These are phyloP conservation scores for Drosophila jambulina DNA, from an alignment of 1,140 invertebrate genomes.

Conservation along the genomic window DNA sequence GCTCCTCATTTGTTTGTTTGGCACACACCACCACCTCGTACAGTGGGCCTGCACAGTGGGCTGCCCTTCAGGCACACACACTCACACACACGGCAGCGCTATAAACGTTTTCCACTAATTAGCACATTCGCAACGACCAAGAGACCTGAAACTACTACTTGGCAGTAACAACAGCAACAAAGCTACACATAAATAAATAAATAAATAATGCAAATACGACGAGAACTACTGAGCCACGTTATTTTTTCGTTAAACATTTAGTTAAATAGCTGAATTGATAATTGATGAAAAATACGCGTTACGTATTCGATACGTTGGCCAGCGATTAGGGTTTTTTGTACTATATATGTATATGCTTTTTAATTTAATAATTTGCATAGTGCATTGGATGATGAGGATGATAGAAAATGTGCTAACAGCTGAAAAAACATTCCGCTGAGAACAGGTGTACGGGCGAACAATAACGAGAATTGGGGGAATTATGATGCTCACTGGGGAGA, in stretches of 20 bases:
- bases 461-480: conserved; percentile 4
- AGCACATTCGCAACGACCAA: conserved; percentile 59
- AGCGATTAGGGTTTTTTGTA: background rate
- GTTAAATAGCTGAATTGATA: conserved; percentile 48
- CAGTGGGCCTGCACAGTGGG: conserved; percentile 39
- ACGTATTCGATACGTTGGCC: conserved; percentile 17
- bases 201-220: conserved; percentile 18
- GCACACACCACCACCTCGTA: conserved; percentile 13
- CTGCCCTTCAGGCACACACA: conserved; percentile 65
- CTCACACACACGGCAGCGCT: conserved; percentile 28
- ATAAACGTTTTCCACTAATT: conserved; percentile 77
- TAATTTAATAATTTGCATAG: conserved; percentile 34
- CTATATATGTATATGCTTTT: background rate
- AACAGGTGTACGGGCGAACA: conserved; percentile 17
- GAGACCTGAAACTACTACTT: conserved; percentile 13
- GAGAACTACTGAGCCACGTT: conserved; percentile 33
- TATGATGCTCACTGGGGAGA: background rate
- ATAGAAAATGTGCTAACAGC: conserved; percentile 24
- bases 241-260: conserved; percentile 44
- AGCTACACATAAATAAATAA: conserved; percentile 20
- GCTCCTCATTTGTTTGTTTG: conserved; percentile 25
- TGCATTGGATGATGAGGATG: conserved; percentile 27
- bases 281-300: conserved; percentile 40
- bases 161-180: conserved; percentile 18
- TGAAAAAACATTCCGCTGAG: conserved; percentile 24